phyloP scores from a whole-genome alignment of 2,888 invertebrate genomes.

The Cepaea hortensis region DNA sequence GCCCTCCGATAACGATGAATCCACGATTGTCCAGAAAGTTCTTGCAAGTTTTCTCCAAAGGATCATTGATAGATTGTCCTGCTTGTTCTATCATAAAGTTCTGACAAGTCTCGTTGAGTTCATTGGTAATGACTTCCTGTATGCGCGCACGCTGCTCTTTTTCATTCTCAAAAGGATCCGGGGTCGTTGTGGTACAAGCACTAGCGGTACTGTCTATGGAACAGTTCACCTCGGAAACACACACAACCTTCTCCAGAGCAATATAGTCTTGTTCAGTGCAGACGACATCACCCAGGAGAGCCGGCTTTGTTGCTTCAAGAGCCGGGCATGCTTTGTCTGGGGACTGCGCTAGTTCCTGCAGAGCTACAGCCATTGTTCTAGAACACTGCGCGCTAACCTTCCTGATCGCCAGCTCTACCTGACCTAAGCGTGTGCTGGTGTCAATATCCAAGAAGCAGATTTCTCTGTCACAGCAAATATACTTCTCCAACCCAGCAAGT shows the following conservation, averaged over 20 bases:
- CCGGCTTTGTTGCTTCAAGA: neutral
- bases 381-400: neutral
- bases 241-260: neutral
- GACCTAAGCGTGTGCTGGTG: neutral
- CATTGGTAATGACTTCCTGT: neutral
- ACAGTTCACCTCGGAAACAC: neutral
- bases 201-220: neutral
- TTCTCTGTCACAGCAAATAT: neutral
- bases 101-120: neutral
- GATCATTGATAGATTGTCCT: neutral
- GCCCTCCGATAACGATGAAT: neutral
- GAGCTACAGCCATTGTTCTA: neutral
- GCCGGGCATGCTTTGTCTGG: neutral
- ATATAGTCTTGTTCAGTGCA: neutral
- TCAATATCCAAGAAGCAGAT: neutral
- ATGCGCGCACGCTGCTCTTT: neutral
- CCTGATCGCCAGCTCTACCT: neutral
- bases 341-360: neutral
- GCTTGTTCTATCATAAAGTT: neutral
- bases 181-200: neutral
- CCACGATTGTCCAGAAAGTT: neutral
- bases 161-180: neutral
- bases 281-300: neutral
- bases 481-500: neutral
- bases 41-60: slow-evolving; percentile 5